Conservation (phyloP, 2,113 vertebrate species). For the Budorcas taxicolor region DNA sequence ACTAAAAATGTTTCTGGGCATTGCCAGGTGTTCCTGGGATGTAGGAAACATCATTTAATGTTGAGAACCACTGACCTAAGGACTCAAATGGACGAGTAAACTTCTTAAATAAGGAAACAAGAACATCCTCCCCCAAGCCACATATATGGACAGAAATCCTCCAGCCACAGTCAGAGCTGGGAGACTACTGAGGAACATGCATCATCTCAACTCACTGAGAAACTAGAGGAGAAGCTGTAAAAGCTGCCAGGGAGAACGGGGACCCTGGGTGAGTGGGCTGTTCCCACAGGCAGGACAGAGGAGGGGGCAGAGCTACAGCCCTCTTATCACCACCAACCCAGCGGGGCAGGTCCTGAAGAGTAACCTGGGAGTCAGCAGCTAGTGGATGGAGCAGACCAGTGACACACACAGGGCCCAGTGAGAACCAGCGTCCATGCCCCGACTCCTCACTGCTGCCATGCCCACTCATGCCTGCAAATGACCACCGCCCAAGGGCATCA, state of each 20-base stretch:
- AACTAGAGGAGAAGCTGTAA: not conserved
- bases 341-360: not conserved
- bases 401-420: fast-evolving
- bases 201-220: fast-evolving
- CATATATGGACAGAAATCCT: fast-evolving
- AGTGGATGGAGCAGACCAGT: not conserved
- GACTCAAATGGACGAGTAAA: not conserved
- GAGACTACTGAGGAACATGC: fast-evolving
- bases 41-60: not conserved
- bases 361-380: not conserved
- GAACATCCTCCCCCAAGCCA: not conserved
- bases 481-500: not conserved
- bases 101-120: not conserved
- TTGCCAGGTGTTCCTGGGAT: not conserved
- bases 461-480: not conserved
- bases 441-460: fast-evolving
- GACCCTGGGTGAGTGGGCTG: not conserved
- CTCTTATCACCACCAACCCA: not conserved
- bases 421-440: not conserved
- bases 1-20: not conserved
- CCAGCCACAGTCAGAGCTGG: not conserved
- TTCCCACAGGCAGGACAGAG: no score
- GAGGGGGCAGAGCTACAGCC: not conserved
- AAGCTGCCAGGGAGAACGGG: not conserved
- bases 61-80: not conserved